Percentiles rank a stretch among this genome's conserved stretches.
phyloP scores from a whole-genome alignment of 2,888 invertebrate species.

The Trimorus sp. region DNA sequence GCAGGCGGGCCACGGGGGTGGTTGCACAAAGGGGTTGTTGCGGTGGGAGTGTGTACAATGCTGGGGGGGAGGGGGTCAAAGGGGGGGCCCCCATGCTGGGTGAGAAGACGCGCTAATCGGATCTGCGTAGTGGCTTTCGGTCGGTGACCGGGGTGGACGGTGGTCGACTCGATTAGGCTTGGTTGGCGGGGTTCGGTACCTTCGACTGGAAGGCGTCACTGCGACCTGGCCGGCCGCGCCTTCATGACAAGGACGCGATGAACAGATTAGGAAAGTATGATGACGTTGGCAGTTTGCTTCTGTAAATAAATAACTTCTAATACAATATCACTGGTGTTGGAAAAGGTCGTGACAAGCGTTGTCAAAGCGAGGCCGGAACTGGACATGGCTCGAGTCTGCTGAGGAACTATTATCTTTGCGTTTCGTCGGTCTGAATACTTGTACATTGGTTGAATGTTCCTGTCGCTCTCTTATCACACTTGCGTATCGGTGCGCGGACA shows the following conservation, averaged over 20 bases:
- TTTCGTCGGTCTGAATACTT: slow-evolving; percentile 49
- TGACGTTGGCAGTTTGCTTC: slow-evolving; percentile 77
- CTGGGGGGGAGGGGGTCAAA: slow-evolving; percentile 13
- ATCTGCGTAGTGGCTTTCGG: too few relatives aligned
- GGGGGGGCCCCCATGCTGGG: too few relatives aligned
- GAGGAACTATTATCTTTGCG: slow-evolving; percentile 66
- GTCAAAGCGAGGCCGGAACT: slow-evolving; percentile 68
- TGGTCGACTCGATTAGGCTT: too few relatives aligned
- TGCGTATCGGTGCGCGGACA: slow-evolving; percentile 45
- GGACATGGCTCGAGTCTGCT: slow-evolving; percentile 50
- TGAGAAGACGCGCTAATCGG: too few relatives aligned
- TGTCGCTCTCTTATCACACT: slow-evolving; percentile 56
- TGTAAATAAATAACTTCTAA: slow-evolving; percentile 80
- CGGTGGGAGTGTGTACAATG: slow-evolving; percentile 27
- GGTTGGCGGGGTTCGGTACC: too few relatives aligned
- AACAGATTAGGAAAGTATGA: slow-evolving; percentile 67
- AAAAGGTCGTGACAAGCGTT: slow-evolving; percentile 68
- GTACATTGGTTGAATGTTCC: slow-evolving; percentile 42
- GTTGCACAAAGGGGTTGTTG: slow-evolving; percentile 17
- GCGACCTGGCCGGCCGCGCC: not conserved
- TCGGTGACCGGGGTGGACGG: too few relatives aligned
- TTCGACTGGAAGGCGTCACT: too few relatives aligned
- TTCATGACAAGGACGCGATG: slow-evolving; percentile 46
- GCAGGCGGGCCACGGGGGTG: not conserved
- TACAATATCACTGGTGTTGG: slow-evolving; percentile 81